Base-by-base conservation (phyloP, 2,113 vertebrate genomes). In the Tor tambroides region DNA sequence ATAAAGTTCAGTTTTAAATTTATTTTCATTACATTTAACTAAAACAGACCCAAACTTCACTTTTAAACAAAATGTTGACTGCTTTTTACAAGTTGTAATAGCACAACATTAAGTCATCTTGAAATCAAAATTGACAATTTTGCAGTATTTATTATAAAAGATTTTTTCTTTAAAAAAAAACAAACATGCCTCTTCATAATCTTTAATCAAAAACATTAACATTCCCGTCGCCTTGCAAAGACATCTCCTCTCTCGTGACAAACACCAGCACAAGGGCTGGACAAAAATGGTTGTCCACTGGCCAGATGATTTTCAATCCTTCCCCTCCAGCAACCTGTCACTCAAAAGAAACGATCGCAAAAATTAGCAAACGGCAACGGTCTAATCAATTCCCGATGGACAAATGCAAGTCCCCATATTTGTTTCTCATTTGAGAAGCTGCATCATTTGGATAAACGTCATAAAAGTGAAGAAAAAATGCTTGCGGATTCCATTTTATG, bases 291-390 rank as follows among this genome's bases (percentile, higher is more conserved):
- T 38, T 38, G 69, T 72, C 69, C 69, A 41, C 23, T 4, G 10
- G 71, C 21, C 35, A n/a, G 8, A 61, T n/a, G 56, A 61, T 4
- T 74, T 74, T 74, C 71, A 74, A 74, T n/a, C 38, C 71, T 74
- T 74, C 35, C 69, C 21, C 35, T 74, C 35, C 35, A 74, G 71
- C 4, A 74, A 74, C 71, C 35, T 41, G 71, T 74, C 35, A 41
- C 71, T 74, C 71, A 74, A 4, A 74, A 1, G 69, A 72, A 74
- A 74, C 21, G 8, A 41, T 41, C 2, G 71, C 23, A 74, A 38
- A 35, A 38, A 23, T 79, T 54, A 51, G 75, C 21, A n/a, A 74
- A 65, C 5, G 63, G 12, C 63, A 65, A 65, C 26, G 2, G 26
- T 28, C 26, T 6, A 28, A 28, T 26, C 12, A 65, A 61, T 61